Evolutionary conservation across 2,888 invertebrate species (phyloP).

Genomic region (Quadroppia sp.): DNA sequence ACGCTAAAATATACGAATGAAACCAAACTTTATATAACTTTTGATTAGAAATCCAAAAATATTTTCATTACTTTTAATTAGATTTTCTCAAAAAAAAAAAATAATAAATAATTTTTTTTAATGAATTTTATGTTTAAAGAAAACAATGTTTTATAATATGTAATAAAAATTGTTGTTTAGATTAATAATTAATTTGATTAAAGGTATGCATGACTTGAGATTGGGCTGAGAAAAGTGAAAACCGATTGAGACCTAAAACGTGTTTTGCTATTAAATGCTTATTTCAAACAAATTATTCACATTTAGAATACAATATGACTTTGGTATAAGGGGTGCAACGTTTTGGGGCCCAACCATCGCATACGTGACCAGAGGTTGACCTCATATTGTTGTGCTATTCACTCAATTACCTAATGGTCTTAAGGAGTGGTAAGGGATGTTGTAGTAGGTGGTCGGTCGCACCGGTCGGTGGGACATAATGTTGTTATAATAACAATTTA

Average conservation of each 20-base stretch:
- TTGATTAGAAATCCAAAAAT: too few species aligned
- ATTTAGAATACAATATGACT: background rate
- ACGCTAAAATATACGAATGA: too few species aligned
- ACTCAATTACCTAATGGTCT: conserved; percentile 2
- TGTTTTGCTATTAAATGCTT: conserved; percentile 22
- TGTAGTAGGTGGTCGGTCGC: conserved; percentile 18
- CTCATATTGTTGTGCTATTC: background rate
- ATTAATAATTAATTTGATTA: conserved; percentile 30
- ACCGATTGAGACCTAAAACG: conserved; percentile 28
- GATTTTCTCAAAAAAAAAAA: too few species aligned
- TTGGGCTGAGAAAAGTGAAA: background rate
- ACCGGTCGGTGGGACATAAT: background rate
- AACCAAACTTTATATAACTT: too few species aligned
- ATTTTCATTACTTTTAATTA: too few species aligned
- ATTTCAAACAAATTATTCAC: background rate
- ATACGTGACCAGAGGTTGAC: conserved; percentile 18
- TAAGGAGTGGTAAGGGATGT: conserved; percentile 11
- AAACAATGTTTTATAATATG: too few species aligned
- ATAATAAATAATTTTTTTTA: too few species aligned
- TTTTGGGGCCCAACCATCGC: background rate
- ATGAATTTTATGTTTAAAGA: too few species aligned
- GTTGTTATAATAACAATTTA: background rate
- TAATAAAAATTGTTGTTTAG: too few species aligned
- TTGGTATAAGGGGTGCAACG: background rate
- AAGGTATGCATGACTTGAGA: conserved; percentile 21